Conservation (phyloP, 2,888 invertebrate species). For the Clepsis dumicolana region DNA sequence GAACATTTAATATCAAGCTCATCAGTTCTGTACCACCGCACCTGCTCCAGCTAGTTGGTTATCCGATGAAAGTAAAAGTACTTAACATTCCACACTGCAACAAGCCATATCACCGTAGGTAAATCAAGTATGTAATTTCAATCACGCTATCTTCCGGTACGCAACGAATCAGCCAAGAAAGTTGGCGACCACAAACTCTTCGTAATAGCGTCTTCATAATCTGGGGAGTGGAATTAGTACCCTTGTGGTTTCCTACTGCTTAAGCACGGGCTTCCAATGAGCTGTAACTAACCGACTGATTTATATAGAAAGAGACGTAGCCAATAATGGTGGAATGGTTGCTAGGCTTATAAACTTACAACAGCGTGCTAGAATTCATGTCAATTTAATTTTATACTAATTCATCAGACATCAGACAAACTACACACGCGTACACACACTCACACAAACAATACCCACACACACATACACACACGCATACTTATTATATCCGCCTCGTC, state of each 20-base stretch:
- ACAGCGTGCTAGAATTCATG: no score
- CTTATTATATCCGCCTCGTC: no score
- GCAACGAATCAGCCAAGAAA: slow-evolving; percentile 50
- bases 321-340: background rate
- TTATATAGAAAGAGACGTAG: background rate
- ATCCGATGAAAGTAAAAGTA: slow-evolving; percentile 40
- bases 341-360: no score
- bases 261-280: slow-evolving; percentile 21
- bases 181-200: slow-evolving; percentile 50
- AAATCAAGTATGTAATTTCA: slow-evolving; percentile 49
- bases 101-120: slow-evolving; percentile 25
- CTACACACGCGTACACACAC: no score
- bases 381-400: no score
- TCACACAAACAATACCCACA: no score
- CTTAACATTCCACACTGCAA: slow-evolving; percentile 32
- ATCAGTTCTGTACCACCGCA: slow-evolving; percentile 14
- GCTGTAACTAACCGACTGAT: slow-evolving; percentile 5
- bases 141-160: slow-evolving; percentile 51
- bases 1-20: background rate
- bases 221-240: slow-evolving; percentile 43
- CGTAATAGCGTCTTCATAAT: slow-evolving; percentile 41
- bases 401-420: no score
- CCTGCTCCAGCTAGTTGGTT: slow-evolving; percentile 2
- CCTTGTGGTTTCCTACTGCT: slow-evolving; percentile 43
- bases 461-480: no score